Evolutionary conservation across 2,113 vertebrate species (phyloP).

Genomic region (Copsychus sechellarum): DNA sequence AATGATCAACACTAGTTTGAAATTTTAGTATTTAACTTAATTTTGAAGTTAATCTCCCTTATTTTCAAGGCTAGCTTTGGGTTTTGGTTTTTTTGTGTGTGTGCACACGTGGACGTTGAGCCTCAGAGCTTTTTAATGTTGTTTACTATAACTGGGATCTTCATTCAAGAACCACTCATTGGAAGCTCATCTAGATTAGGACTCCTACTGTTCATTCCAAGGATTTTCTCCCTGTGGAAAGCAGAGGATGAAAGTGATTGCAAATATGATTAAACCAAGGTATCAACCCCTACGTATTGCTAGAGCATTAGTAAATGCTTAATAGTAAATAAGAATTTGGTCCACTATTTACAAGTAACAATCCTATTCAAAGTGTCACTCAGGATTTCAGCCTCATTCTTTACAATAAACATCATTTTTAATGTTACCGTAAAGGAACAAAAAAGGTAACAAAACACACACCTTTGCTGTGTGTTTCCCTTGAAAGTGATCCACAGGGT

Average conservation of each 20-base stretch:
- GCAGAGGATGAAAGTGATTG: not conserved
- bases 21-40: not conserved
- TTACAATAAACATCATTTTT: not conserved
- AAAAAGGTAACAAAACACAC: not conserved
- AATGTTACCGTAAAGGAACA: not conserved
- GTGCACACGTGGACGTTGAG: not conserved
- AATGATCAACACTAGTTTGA: not conserved
- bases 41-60: not conserved
- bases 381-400: not conserved
- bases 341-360: not conserved
- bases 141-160: not conserved
- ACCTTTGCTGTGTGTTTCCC: not conserved
- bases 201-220: not conserved
- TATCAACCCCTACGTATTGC: not conserved
- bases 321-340: not conserved
- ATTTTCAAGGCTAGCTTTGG: not conserved
- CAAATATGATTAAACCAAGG: not conserved
- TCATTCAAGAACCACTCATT: not conserved
- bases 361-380: not conserved
- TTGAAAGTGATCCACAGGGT: not conserved
- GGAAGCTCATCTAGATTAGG: not conserved
- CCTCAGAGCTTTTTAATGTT: fast-evolving
- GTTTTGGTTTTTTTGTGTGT: not conserved
- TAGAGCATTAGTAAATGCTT: not conserved
- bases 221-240: not conserved